phyloP scores from a whole-genome alignment of 2,113 vertebrate species.

The Eudyptes chrysolophus region DNA sequence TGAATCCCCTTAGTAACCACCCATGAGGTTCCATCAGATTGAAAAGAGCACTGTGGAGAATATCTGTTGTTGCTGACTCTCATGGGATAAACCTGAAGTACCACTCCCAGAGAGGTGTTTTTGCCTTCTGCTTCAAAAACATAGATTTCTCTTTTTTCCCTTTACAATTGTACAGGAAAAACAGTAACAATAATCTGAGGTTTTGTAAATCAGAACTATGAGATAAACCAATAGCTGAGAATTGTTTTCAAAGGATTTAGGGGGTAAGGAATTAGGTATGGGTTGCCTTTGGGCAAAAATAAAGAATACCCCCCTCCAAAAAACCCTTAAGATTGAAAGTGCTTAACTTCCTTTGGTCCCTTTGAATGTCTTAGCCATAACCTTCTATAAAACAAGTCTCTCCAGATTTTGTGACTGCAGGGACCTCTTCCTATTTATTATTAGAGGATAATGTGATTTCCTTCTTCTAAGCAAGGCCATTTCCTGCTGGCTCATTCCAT shows the following conservation, averaged over 20 bases:
- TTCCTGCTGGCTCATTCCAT: constrained; percentile 21
- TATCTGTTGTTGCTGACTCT: not conserved
- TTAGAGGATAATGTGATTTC: not conserved
- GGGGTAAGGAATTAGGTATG: not conserved
- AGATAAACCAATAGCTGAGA: not conserved
- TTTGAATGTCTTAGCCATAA: not conserved
- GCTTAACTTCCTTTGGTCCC: not conserved
- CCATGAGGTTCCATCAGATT: rapidly evolving
- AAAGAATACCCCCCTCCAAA: not conserved
- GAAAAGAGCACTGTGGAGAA: not conserved
- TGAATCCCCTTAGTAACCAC: not conserved
- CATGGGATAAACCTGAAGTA: not conserved
- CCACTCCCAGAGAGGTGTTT: not conserved
- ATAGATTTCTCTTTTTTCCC: not conserved
- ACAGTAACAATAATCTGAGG: not conserved
- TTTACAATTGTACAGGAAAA: not conserved
- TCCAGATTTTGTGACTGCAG: not conserved
- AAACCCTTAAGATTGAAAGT: not conserved
- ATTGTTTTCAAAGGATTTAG: not conserved
- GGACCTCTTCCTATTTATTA: constrained; percentile 8
- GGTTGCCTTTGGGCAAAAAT: not conserved
- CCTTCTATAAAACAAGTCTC: not conserved
- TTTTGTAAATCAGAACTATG: not conserved
- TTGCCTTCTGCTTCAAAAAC: not conserved
- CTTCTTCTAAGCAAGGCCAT: not conserved